Percentiles rank a stretch among this genome's conserved stretches.
Evolutionary conservation across 2,113 vertebrate species (phyloP).

Genomic region (Murina feae): DNA sequence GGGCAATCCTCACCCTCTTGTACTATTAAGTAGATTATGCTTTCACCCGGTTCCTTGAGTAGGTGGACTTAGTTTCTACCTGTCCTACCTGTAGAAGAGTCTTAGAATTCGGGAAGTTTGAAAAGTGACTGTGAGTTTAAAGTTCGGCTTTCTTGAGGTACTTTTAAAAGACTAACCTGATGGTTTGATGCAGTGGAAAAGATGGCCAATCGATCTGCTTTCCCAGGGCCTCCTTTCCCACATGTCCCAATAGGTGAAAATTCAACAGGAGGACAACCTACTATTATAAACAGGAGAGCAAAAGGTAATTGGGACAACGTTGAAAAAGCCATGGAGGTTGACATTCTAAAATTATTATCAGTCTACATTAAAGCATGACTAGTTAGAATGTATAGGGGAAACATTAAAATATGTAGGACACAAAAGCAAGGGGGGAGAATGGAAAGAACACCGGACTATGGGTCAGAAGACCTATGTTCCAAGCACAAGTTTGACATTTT

Average conservation of each 20-base stretch:
- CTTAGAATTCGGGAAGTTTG: not conserved
- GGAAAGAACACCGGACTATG: not conserved
- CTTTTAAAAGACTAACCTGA: not conserved
- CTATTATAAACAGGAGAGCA: not conserved
- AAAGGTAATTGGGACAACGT: not conserved
- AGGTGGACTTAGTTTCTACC: not conserved
- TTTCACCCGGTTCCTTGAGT: not conserved
- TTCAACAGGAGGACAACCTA: not conserved
- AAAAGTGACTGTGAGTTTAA: not conserved
- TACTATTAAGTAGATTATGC: not conserved
- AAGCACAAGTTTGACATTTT: slow-evolving; percentile 14
- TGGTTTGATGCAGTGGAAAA: not conserved
- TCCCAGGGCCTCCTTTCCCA: not conserved
- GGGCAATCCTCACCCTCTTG: not conserved
- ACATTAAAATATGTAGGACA: not conserved
- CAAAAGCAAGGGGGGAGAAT: not conserved
- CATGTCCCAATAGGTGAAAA: not conserved
- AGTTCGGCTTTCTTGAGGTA: not conserved
- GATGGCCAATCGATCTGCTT: not conserved
- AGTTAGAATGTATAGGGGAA: not conserved
- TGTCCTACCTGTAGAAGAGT: not conserved
- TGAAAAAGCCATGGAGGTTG: not conserved
- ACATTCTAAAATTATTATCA: not conserved
- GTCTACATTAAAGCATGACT: not conserved
- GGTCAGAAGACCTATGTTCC: not conserved